Conservation (phyloP, 2,113 vertebrate species). For the Labeo catla region DNA sequence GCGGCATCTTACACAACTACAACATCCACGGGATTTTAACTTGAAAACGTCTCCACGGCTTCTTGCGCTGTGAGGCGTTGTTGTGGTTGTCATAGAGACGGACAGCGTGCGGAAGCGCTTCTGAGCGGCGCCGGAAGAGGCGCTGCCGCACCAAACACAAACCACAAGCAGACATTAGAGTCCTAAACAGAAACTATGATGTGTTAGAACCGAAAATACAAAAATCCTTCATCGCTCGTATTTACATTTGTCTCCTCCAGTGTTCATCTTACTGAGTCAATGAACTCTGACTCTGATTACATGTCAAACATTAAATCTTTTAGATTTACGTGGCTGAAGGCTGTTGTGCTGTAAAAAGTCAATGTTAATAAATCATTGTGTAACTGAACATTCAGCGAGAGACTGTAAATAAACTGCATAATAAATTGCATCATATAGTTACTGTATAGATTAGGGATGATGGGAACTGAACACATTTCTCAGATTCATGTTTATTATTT, state of each 20-base stretch:
- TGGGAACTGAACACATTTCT: not conserved
- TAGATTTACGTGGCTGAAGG: not conserved
- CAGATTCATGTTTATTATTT: not conserved
- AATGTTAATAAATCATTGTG: not conserved
- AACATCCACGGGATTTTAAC: not conserved
- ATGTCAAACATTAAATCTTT: not conserved
- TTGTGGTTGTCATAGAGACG: not conserved
- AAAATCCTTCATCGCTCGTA: not conserved
- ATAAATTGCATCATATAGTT: not conserved
- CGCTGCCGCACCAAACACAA: not conserved
- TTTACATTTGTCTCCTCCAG: too few species aligned
- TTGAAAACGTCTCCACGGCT: rapidly evolving
- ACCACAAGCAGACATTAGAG: not conserved
- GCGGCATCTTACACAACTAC: constrained; percentile 68
- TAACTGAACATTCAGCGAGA: not conserved
- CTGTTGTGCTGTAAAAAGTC: not conserved
- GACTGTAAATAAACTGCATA: not conserved
- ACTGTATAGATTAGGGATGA: not conserved
- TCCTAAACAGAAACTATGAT: too few species aligned
- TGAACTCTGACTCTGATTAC: not conserved
- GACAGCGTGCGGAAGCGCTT: not conserved
- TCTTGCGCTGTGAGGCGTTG: not conserved
- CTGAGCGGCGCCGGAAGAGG: not conserved
- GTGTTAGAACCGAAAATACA: not conserved
- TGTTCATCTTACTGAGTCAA: not conserved